phyloP scores from a whole-genome alignment of 2,797 vertebrate genomes.

The Enteromius thamalakanensis region DNA sequence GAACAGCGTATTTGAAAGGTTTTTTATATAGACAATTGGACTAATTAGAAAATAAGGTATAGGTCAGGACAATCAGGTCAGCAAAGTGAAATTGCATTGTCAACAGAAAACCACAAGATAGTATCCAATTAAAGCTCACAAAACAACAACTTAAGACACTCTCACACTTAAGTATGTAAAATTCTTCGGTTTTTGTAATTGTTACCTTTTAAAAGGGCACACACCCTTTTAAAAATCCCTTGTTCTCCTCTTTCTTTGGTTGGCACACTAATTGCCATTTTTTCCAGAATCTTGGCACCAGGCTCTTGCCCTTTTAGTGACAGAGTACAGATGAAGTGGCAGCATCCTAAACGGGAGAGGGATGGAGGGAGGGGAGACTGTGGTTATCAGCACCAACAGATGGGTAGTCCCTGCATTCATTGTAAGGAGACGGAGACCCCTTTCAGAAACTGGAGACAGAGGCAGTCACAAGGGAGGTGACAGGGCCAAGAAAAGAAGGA shows the following conservation, averaged over 20 bases:
- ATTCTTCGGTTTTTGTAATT: background rate
- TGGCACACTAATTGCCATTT: conserved; percentile 10
- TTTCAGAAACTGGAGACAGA: conserved; percentile 39
- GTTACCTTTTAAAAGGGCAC: conserved; percentile 5
- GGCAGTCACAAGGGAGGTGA: conserved; percentile 33
- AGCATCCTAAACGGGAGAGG: conserved; percentile 6
- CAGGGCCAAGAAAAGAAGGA: conserved; percentile 23
- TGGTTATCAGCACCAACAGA: conserved; percentile 57
- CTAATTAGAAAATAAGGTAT: background rate
- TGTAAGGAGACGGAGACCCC: conserved; percentile 52
- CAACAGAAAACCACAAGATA: background rate
- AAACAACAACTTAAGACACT: background rate
- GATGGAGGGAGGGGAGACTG: background rate
- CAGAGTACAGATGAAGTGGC: conserved; percentile 29
- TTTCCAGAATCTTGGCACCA: conserved; percentile 7
- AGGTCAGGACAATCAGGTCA: background rate
- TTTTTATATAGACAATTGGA: background rate
- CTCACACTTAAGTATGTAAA: background rate
- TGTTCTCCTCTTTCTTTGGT: conserved; percentile 2
- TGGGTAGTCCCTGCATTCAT: conserved; percentile 45
- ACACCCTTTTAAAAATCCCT: background rate
- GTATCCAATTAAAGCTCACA: background rate
- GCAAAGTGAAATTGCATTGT: background rate
- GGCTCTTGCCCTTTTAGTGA: conserved; percentile 33
- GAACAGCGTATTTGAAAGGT: too few species aligned